A percentile compares a stretch with the other conserved stretches of the same genome.
These are phyloP conservation scores for Xiphias gladius DNA, from an alignment of 2,113 vertebrate genomes.

Conservation along the genomic window DNA sequence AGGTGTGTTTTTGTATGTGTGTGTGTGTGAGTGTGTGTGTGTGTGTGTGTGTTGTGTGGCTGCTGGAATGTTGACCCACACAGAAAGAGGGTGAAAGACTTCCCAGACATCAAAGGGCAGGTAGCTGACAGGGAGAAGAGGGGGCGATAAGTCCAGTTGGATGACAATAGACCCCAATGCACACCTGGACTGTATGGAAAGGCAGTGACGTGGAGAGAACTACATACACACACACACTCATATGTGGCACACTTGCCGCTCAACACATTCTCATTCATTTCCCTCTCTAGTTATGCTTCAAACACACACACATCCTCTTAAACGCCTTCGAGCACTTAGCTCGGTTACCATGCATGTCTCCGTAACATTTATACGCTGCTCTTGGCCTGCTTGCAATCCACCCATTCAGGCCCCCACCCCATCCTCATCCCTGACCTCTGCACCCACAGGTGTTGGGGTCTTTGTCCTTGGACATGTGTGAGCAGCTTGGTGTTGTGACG, in stretches of 20 bases:
- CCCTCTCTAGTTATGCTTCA: conserved; percentile 42
- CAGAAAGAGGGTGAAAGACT: conserved; percentile 79
- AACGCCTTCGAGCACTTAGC: conserved; percentile 75
- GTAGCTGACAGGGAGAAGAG: conserved; percentile 81
- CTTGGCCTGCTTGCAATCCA: conserved; percentile 64
- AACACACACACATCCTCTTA: conserved; percentile 67
- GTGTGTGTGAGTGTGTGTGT: conserved; percentile 64
- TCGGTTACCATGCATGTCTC: conserved; percentile 71
- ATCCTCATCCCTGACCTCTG: conserved; percentile 83
- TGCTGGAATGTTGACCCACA: conserved; percentile 80
- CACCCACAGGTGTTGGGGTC: conserved; percentile 92
- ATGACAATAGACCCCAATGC: conserved; percentile 83
- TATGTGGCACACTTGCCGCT: conserved; percentile 29
- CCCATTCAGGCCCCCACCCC: conserved; percentile 50
- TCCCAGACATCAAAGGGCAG: conserved; percentile 84
- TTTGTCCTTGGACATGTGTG: conserved; percentile 89
- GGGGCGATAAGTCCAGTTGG: conserved; percentile 79
- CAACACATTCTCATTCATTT: conserved; percentile 63
- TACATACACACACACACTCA: conserved; percentile 60
- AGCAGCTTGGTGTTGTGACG: conserved; percentile 85
- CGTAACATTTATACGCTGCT: conserved; percentile 42
- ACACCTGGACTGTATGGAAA: conserved; percentile 89
- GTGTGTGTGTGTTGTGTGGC: conserved; percentile 17
- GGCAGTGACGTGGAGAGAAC: conserved; percentile 79
- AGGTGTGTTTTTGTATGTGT: conserved; percentile 35